These are phyloP conservation scores for Hirudo medicinalis DNA, from an alignment of 1,140 invertebrate genomes.

Conservation along the genomic window DNA sequence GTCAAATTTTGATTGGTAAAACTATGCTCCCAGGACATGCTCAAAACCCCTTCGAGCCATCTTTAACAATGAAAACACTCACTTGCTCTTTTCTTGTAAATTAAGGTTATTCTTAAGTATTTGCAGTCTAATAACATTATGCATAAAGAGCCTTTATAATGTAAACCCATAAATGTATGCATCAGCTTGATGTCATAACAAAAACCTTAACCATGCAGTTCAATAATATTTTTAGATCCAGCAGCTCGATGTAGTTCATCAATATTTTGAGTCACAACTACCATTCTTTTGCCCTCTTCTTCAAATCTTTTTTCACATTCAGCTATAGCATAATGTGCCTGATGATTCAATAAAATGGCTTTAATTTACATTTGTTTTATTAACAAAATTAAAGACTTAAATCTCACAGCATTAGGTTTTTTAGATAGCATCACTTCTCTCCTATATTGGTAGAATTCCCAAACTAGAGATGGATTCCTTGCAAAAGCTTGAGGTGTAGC, in stretches of 20 bases:
- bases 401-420: constrained; percentile 51
- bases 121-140: no score
- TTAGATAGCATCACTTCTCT: constrained; percentile 52
- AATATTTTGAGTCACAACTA: constrained; percentile 42
- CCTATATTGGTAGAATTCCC: constrained; percentile 67
- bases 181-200: background rate
- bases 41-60: no score
- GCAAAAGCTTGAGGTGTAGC: constrained; percentile 55
- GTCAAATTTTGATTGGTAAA: no score
- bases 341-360: background rate
- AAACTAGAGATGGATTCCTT: constrained; percentile 56
- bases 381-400: constrained; percentile 14
- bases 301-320: constrained; percentile 55
- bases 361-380: no score
- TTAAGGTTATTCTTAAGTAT: no score
- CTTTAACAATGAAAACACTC: no score
- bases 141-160: no score
- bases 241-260: constrained; percentile 38
- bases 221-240: constrained; percentile 37
- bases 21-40: no score
- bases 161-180: no score
- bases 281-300: constrained; percentile 46
- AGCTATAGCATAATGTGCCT: constrained; percentile 70
- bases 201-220: constrained; percentile 29
- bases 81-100: no score